Base-by-base conservation (phyloP, 1,140 invertebrate species). In the Brachionus plicatilis region DNA sequence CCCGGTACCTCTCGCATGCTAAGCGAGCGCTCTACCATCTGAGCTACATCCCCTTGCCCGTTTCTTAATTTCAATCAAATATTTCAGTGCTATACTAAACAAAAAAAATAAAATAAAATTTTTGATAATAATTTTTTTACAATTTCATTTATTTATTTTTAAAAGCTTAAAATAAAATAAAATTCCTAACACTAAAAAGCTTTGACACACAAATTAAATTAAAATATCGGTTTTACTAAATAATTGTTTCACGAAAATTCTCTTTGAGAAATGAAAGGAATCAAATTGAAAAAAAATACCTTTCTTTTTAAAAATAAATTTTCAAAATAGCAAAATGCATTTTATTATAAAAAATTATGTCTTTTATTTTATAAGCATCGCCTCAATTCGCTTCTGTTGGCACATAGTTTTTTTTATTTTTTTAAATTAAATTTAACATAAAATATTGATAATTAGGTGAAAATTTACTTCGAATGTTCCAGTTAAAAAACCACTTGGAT, bases 11-110 rank as follows among this genome's bases (percentile, higher is more conserved):
- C 70, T 72, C 70, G 70, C 70, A 72, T 72, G 70, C 70, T 72
- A 72, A 72, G 70, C 70, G 70, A 72, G 70, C 70, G 70, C 70
- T 72, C 70, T 72, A 72, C 70, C 70, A 72, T 72, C 20, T 72
- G 70, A 72, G 70, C 70, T 87, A 86, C 9, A 87, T 87, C 68
- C 86, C 85, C 41, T 60, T 20, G 9, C 9, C n/a, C n/a, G n/a
- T 9, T 24, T 60, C n/a, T 60, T 7, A 24, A 60, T 60, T 20
- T 7, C 9, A 60, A 60, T 20, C 17, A 17, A 60, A 60, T 60
- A 60, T 60, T 60, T 20, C 8, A 20, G 20, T 53, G 12, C 12
- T 53, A 4, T 2, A 4, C 47, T n/a, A 53, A 53, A 6, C 17
- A 6, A 53, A 53, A 50, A 53, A 53, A n/a, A 0, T 53, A 17